Evolutionary conservation across 2,113 vertebrate genomes (phyloP).

Genomic region (Brachypodius melanocephalos): DNA sequence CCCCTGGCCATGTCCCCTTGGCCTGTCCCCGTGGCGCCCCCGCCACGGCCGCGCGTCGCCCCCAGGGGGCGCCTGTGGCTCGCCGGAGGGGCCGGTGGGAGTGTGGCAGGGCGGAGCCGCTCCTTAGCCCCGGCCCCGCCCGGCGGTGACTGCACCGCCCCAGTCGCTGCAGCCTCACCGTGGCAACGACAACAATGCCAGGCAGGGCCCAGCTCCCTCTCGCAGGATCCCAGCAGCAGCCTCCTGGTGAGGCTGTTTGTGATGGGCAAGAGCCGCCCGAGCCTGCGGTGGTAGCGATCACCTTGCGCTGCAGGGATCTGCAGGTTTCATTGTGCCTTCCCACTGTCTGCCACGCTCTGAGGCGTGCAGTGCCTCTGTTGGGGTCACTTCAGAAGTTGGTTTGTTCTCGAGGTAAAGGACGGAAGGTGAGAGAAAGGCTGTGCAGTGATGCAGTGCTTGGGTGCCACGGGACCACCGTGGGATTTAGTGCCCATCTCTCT

Average conservation of each 20-base stretch:
- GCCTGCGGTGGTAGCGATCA: background rate
- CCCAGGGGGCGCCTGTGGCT: background rate
- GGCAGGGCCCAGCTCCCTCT: background rate
- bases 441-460: rapidly evolving
- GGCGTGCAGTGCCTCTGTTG: background rate
- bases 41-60: background rate
- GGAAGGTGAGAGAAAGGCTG: background rate
- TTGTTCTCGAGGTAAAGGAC: background rate
- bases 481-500: background rate
- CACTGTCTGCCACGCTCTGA: background rate
- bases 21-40: background rate
- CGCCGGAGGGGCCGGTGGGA: background rate
- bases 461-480: rapidly evolving
- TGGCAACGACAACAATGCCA: background rate
- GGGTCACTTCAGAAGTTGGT: background rate
- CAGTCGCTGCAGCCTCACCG: rapidly evolving
- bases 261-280: background rate
- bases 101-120: too few relatives aligned
- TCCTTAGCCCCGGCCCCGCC: too few relatives aligned
- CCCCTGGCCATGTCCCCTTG: background rate
- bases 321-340: background rate
- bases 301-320: background rate
- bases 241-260: background rate
- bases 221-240: background rate
- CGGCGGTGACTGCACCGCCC: background rate